These are phyloP conservation scores for Scophthalmus maximus DNA, from an alignment of 2,113 vertebrate species.

Conservation along the genomic window DNA sequence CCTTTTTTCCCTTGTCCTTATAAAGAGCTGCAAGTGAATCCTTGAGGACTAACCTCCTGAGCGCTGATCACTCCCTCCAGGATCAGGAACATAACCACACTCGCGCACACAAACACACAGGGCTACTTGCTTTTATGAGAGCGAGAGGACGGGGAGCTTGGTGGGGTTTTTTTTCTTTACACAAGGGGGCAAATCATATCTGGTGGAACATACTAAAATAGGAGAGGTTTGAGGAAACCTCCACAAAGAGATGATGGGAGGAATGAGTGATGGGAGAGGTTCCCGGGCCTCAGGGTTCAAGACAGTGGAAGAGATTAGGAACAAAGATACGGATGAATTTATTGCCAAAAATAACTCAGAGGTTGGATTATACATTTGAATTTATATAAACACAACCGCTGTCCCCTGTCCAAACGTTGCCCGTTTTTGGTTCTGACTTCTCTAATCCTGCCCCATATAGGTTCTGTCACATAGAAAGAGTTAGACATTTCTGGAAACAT, in stretches of 20 bases:
- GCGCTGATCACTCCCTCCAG: slow-evolving; percentile 67
- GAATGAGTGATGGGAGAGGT: slow-evolving; percentile 18
- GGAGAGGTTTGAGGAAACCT: slow-evolving; percentile 69
- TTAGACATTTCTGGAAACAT: background rate
- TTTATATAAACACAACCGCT: slow-evolving; percentile 34
- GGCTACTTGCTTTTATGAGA: slow-evolving; percentile 45
- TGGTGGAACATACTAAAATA: slow-evolving; percentile 80
- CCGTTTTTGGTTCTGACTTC: slow-evolving; percentile 34
- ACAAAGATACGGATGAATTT: slow-evolving; percentile 30
- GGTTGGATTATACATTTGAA: slow-evolving; percentile 39
- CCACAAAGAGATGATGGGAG: slow-evolving; percentile 46
- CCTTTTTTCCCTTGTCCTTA: slow-evolving; percentile 81
- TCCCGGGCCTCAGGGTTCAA: slow-evolving; percentile 22
- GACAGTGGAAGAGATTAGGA: slow-evolving; percentile 47
- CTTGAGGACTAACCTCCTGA: slow-evolving; percentile 53
- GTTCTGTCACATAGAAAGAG: background rate
- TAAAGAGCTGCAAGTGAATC: slow-evolving; percentile 83
- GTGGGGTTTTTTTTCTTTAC: slow-evolving; percentile 45
- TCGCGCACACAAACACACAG: slow-evolving; percentile 39
- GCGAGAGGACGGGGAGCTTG: slow-evolving; percentile 29
- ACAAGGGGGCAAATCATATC: slow-evolving; percentile 56
- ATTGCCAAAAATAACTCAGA: slow-evolving; percentile 44
- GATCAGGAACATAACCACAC: slow-evolving; percentile 62
- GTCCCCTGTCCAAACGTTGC: background rate
- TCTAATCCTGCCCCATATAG: background rate